Evolutionary conservation across 2,888 invertebrate species (phyloP).

Genomic region (Subacronicta megacephala): DNA sequence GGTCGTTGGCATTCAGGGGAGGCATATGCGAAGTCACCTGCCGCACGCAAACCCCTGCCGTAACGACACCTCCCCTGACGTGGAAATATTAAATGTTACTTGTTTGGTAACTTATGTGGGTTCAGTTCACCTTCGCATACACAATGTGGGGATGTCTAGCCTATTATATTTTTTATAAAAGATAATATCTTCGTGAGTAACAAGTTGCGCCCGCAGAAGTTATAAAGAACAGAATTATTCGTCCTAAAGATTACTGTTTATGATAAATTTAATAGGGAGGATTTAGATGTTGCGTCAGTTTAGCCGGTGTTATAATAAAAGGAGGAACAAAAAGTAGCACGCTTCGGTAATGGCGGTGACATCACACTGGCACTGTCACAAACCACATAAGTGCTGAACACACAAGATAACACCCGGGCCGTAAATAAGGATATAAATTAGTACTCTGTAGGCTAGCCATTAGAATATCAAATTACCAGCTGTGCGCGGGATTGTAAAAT

Average conservation of each 20-base stretch:
- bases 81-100: conserved; percentile 87
- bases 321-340: conserved; percentile 17
- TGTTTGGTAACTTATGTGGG: conserved; percentile 76
- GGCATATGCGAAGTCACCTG: conserved; percentile 87
- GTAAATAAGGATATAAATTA: conserved; percentile 51
- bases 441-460: conserved; percentile 39
- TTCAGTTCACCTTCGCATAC: conserved; percentile 59
- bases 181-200: conserved; percentile 43
- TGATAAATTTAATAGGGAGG: conserved; percentile 21
- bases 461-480: conserved; percentile 52
- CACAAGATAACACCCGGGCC: conserved; percentile 51
- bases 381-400: conserved; percentile 36
- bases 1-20: conserved; percentile 86
- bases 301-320: conserved; percentile 12
- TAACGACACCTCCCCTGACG: conserved; percentile 69
- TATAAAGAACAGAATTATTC: conserved; percentile 22
- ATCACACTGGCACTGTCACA: conserved; percentile 28
- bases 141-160: conserved; percentile 35
- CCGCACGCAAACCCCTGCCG: conserved; percentile 67
- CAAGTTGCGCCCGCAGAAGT: conserved; percentile 5
- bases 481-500: conserved; percentile 47
- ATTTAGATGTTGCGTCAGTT: conserved; percentile 24
- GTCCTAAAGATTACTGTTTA: conserved; percentile 10
- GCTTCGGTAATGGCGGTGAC: conserved; percentile 33
- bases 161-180: conserved; percentile 43